Conservation (phyloP, 2,113 vertebrate species). For the Heloderma charlesbogerti region DNA sequence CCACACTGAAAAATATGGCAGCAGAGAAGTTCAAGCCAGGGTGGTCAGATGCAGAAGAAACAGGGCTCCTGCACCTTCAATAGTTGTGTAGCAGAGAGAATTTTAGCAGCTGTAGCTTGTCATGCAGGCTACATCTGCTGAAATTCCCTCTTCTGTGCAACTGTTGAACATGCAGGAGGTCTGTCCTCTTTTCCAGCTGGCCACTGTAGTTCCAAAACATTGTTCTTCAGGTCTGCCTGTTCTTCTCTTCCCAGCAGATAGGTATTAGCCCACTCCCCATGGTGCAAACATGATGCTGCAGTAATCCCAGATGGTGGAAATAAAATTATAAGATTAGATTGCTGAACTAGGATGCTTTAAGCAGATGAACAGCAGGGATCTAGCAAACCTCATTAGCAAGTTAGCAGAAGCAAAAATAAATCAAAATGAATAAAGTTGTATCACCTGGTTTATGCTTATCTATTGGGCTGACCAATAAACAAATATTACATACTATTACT, state of each 20-base stretch:
- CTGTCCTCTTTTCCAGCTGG: background rate
- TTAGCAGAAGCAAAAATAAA: background rate
- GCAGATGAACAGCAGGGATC: constrained; percentile 22
- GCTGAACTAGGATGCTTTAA: constrained; percentile 15
- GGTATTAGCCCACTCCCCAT: constrained; percentile 8
- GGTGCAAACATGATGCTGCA: background rate
- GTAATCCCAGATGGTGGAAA: constrained; percentile 27
- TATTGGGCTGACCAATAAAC: background rate
- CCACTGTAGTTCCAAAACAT: background rate
- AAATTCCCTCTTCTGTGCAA: background rate
- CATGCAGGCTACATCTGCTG: background rate
- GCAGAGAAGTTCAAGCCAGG: background rate
- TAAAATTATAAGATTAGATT: constrained; percentile 27
- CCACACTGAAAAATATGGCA: background rate
- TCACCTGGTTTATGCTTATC: background rate
- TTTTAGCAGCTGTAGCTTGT: background rate
- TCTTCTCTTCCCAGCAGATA: background rate
- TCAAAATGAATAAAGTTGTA: background rate
- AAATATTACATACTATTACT: background rate
- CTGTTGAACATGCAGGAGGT: background rate
- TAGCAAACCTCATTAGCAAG: constrained; percentile 4
- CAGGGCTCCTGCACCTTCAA: background rate
- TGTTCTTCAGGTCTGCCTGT: background rate
- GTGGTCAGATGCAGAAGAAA: background rate
- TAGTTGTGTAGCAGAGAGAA: background rate